Percentiles rank a stretch among this genome's conserved stretches.
These are phyloP conservation scores for Clavelina lepadiformis DNA, from an alignment of 23 tunicate genomes.

Conservation along the genomic window DNA sequence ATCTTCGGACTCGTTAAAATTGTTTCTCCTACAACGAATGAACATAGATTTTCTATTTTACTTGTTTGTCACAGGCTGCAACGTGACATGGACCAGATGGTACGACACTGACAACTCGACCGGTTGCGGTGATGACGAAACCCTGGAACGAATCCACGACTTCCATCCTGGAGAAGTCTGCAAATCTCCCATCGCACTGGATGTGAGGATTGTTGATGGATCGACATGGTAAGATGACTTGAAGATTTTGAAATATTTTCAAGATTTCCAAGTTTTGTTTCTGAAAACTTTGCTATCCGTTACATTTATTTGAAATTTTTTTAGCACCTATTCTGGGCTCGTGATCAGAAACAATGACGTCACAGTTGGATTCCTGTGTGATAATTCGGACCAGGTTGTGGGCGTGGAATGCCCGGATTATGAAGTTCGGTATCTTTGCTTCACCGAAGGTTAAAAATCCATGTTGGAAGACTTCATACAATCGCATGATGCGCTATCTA, in stretches of 20 bases:
- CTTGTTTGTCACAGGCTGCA: constrained; percentile 16
- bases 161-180: constrained; percentile 8
- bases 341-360: background rate
- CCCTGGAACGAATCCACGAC: constrained; percentile 12
- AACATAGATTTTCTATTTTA: too few relatives aligned
- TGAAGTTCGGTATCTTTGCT: constrained; percentile 17
- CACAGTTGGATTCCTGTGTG: constrained; percentile 16
- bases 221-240: too few relatives aligned
- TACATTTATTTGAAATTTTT: background rate
- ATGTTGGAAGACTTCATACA: too few relatives aligned
- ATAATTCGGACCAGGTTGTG: constrained; percentile 14
- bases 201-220: constrained; percentile 1
- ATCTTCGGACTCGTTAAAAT: too few relatives aligned
- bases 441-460: background rate
- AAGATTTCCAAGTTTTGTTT: background rate
- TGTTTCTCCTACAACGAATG: too few relatives aligned
- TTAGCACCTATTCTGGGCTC: too few relatives aligned
- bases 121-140: constrained; percentile 42
- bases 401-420: constrained; percentile 22
- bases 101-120: constrained; percentile 17
- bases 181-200: constrained; percentile 7
- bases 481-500: too few relatives aligned
- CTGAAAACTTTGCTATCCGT: background rate
- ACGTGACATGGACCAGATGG: constrained; percentile 22
- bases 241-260: too few relatives aligned